Conservation (phyloP, 2,888 invertebrate genomes). For the Belgica antarctica region DNA sequence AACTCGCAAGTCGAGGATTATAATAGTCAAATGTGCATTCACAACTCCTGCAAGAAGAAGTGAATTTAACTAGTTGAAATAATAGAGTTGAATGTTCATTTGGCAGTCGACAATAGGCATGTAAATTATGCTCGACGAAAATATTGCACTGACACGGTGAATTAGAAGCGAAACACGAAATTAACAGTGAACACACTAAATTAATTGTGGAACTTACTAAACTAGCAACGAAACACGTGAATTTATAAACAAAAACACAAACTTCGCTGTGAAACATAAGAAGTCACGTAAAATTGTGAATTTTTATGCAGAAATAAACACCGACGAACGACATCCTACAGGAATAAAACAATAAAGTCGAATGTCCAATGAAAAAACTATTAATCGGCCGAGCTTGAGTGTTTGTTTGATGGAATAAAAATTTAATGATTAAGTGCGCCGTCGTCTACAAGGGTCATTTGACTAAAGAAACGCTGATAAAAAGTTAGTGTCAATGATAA, state of each 20-base stretch:
- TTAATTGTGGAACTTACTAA: too few relatives aligned
- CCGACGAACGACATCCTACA: slow-evolving; percentile 27
- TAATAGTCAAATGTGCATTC: slow-evolving; percentile 5
- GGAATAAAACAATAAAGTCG: background rate
- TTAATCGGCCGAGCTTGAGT: too few relatives aligned
- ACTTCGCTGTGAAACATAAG: background rate
- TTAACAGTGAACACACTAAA: too few relatives aligned
- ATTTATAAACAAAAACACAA: background rate
- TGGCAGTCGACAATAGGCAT: background rate
- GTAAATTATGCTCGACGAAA: slow-evolving; percentile 3
- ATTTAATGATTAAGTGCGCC: background rate
- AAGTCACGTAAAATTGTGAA: slow-evolving; percentile 8
- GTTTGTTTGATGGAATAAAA: too few relatives aligned
- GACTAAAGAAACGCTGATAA: background rate
- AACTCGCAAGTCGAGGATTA: slow-evolving; percentile 17
- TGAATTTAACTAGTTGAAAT: slow-evolving; percentile 24
- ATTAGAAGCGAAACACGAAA: slow-evolving; percentile 21
- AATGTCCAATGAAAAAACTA: slow-evolving; percentile 30
- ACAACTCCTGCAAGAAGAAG: background rate
- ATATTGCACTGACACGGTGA: too few relatives aligned
- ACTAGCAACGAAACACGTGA: too few relatives aligned
- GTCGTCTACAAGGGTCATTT: background rate
- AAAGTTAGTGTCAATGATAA: slow-evolving; percentile 25
- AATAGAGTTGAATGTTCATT: slow-evolving; percentile 32
- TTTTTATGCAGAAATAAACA: background rate